These are phyloP conservation scores for Allolobophora icterica DNA, from an alignment of 2,888 invertebrate species.

Conservation along the genomic window DNA sequence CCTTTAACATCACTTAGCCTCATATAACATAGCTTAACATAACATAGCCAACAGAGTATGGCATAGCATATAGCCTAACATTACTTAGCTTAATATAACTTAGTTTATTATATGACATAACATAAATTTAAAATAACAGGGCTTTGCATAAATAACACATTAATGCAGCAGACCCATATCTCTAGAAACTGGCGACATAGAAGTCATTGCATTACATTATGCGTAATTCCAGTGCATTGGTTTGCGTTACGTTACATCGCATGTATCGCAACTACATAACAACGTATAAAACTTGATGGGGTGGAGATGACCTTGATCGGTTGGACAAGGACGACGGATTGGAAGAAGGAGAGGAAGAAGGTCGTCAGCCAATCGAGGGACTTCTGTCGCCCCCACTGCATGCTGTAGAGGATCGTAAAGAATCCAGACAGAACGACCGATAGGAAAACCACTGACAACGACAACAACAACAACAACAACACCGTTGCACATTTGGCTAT, in stretches of 20 bases:
- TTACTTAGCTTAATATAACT: no score
- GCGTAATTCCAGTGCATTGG: no score
- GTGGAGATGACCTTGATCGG: conserved; percentile 61
- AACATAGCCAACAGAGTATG: no score
- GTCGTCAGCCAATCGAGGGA: conserved; percentile 64
- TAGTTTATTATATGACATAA: no score
- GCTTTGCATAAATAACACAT: no score
- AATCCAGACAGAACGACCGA: conserved; percentile 61
- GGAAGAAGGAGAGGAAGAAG: conserved; percentile 65
- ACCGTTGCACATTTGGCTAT: background rate
- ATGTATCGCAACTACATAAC: background rate
- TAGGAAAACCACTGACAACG: conserved; percentile 59
- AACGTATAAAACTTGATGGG: background rate
- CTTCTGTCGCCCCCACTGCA: conserved; percentile 64
- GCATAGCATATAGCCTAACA: no score
- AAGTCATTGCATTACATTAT: background rate
- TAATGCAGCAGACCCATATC: no score
- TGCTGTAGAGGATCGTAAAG: conserved; percentile 64
- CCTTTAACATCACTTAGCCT: background rate
- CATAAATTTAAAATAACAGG: no score
- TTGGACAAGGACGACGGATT: conserved; percentile 64
- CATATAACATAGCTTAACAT: background rate
- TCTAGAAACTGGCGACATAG: no score
- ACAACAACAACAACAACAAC: background rate
- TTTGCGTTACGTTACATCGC: background rate